These are phyloP conservation scores for Latrodectus hesperus DNA, from an alignment of 2,888 invertebrate genomes.

Conservation along the genomic window DNA sequence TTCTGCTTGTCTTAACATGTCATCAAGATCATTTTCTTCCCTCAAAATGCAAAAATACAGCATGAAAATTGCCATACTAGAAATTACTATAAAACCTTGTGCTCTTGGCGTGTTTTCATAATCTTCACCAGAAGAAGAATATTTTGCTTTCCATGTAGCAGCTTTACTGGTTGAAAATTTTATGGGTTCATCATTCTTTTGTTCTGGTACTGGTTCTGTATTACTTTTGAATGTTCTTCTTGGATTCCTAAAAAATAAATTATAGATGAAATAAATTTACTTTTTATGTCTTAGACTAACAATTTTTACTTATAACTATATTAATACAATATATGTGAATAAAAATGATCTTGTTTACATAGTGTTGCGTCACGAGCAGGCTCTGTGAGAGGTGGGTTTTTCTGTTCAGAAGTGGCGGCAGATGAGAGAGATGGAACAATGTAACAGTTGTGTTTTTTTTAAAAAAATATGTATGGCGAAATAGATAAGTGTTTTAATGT, in stretches of 20 bases:
- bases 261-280: not conserved
- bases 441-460: too few relatives aligned
- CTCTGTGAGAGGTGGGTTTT: too few relatives aligned
- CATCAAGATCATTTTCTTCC: conserved; percentile 65
- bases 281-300: too few relatives aligned
- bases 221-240: not conserved
- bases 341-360: too few relatives aligned
- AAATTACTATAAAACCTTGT: conserved; percentile 9
- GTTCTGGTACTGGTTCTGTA: conserved; percentile 20
- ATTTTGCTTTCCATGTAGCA: conserved; percentile 44
- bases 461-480: too few relatives aligned
- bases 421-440: too few relatives aligned
- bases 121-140: conserved; percentile 41
- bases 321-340: too few relatives aligned
- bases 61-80: conserved; percentile 43
- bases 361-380: too few relatives aligned
- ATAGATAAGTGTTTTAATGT: too few relatives aligned
- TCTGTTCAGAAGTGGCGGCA: too few relatives aligned
- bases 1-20: conserved; percentile 48
- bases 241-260: conserved; percentile 1
- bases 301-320: too few relatives aligned
- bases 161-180: conserved; percentile 57
- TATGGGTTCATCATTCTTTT: conserved; percentile 40
- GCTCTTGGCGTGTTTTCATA: conserved; percentile 24
- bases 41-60: conserved; percentile 59